Base-by-base conservation (phyloP, 2,113 vertebrate genomes). In the Salminus brasiliensis region DNA sequence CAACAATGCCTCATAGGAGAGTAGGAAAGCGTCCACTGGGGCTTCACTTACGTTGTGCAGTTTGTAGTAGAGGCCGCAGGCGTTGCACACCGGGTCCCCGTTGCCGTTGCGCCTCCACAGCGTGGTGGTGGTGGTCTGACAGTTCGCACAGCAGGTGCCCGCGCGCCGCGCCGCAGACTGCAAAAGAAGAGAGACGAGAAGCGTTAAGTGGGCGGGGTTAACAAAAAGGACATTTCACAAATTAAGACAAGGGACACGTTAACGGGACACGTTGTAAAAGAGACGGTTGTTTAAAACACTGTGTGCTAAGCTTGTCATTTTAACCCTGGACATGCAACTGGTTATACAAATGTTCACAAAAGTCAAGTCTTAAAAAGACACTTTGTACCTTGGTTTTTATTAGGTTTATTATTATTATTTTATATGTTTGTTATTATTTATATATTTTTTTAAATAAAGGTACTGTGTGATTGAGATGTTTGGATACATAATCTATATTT, bases 11-110 rank as follows among this genome's bases (percentile, higher is more conserved):
- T n/a, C 52, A 21, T 55, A 23, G 10, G 52, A 55, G 52, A n/a
- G 23, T 4, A 55, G n/a, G 52, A 25, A 1, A 55, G 63, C 62
- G 8, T 69, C 65, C 13, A 36, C 65, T 59, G 66, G 23, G 68
- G 68, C 57, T 79, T 73, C 72, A 52, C 98, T 98, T 92, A 99
- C 98, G 90, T 98, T 99, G 95, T 99, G 98, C 86, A 99, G 95
- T 92, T 99, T 99, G 88, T 95, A 99, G 96, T 99, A 99, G 84
- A 99, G 97, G 88, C 98, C 98, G 53, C 98, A 99, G 94, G 98
- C 98, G 76, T 99, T 99, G 88, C 98, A 99, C 86, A 99, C 98
- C 0, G 98, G 98, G 95, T 99, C 98, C 74, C 98, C 98, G 57
- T 98, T 99, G 85, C 97, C 97, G 66, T 99, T 99, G 67, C 98